Percentiles rank a stretch among this genome's conserved stretches.
Evolutionary conservation across 2,797 vertebrate species (phyloP).

Genomic region (Myripristis jacobus): DNA sequence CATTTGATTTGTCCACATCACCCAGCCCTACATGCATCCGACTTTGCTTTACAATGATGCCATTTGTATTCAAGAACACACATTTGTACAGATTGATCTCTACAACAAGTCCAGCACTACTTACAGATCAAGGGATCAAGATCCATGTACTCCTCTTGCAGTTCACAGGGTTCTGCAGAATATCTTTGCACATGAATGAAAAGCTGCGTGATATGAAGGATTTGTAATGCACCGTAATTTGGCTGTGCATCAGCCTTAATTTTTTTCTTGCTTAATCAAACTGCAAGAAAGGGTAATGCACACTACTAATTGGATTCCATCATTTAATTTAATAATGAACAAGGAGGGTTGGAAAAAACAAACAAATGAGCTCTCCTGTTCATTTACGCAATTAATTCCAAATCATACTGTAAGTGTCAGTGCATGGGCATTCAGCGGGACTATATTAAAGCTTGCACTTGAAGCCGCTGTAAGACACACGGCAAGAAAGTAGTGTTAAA

Average conservation of each 20-base stretch:
- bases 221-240: conserved; percentile 77
- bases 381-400: conserved; percentile 77
- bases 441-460: conserved; percentile 45
- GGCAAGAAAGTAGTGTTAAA: conserved; percentile 31
- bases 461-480: conserved; percentile 26
- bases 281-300: conserved; percentile 74
- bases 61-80: neutral
- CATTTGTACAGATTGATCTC: conserved; percentile 20
- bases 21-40: neutral
- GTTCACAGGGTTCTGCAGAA: conserved; percentile 36
- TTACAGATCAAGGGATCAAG: conserved; percentile 18
- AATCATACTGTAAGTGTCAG: conserved; percentile 66
- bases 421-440: conserved; percentile 35
- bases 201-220: conserved; percentile 66
- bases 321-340: conserved; percentile 81
- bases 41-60: neutral
- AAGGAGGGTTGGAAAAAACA: conserved; percentile 54
- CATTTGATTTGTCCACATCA: too few relatives aligned
- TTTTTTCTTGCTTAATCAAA: conserved; percentile 80
- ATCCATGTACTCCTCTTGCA: conserved; percentile 18
- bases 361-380: conserved; percentile 73
- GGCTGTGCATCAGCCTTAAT: conserved; percentile 72
- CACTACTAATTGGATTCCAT: conserved; percentile 80
- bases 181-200: conserved; percentile 56
- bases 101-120: neutral